These are phyloP conservation scores for Ganaspis sp. DNA, from an alignment of 1,140 invertebrate genomes.

Conservation along the genomic window DNA sequence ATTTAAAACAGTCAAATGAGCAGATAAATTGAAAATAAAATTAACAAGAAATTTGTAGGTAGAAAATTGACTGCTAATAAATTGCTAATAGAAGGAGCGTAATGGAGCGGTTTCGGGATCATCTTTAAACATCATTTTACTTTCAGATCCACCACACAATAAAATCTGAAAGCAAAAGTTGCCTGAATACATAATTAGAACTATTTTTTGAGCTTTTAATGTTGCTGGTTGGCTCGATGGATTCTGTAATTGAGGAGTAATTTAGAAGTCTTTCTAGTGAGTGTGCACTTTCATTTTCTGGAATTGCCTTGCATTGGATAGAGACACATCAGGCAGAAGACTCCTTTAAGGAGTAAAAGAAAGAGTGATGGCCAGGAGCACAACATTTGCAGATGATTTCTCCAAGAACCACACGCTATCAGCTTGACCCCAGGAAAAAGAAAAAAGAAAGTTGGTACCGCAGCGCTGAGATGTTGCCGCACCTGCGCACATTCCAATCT, in stretches of 20 bases:
- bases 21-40: no score
- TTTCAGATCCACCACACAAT: not conserved
- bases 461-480: constrained; percentile 65
- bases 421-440: constrained; percentile 60
- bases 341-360: not conserved
- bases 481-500: constrained; percentile 72
- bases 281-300: constrained; percentile 26
- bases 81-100: not conserved
- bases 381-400: constrained; percentile 51
- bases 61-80: not conserved
- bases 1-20: no score
- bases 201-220: not conserved
- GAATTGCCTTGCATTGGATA: constrained; percentile 21
- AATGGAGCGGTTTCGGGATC: not conserved
- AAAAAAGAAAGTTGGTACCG: constrained; percentile 71
- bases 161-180: not conserved
- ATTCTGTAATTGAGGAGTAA: constrained; percentile 10
- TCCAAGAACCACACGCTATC: constrained; percentile 44
- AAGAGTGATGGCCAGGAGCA: constrained; percentile 22
- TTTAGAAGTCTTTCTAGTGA: constrained; percentile 6
- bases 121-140: not conserved
- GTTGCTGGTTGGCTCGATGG: not conserved
- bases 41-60: not conserved
- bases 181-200: not conserved
- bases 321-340: constrained; percentile 24